Percentiles rank a stretch among this genome's conserved stretches.
Conservation (phyloP, 2,113 vertebrate species). For the Myotis davidii region DNA sequence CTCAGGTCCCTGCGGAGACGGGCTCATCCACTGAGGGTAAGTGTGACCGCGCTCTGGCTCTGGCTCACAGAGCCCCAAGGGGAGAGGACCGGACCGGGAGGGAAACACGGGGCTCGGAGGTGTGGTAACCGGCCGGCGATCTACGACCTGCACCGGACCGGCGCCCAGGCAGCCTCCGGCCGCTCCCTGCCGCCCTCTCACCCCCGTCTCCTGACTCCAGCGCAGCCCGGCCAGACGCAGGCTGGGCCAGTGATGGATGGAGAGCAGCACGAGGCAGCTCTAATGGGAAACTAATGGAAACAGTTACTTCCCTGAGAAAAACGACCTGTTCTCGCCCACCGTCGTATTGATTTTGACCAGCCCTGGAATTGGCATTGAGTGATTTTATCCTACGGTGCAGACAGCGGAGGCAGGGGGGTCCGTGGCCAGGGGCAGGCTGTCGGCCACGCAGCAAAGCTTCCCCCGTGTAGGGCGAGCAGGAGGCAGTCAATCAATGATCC, state of each 20-base stretch:
- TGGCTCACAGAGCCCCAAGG: background rate
- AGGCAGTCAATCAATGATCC: no score
- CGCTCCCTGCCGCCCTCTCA: conserved; percentile 75
- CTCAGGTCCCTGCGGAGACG: no score
- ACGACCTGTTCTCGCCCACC: conserved; percentile 84
- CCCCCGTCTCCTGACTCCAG: conserved; percentile 80
- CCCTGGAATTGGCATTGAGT: conserved; percentile 85
- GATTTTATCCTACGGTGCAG: conserved; percentile 85
- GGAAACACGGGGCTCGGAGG: background rate
- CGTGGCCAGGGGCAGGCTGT: conserved; percentile 68
- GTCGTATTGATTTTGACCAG: conserved; percentile 86
- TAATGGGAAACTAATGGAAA: conserved; percentile 89
- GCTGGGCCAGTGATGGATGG: conserved; percentile 81
- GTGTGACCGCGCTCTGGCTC: background rate
- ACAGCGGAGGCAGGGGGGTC: conserved; percentile 57
- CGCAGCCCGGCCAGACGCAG: conserved; percentile 75
- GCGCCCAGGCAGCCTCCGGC: background rate
- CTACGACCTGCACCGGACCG: background rate
- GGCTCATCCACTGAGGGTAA: background rate
- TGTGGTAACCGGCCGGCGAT: background rate
- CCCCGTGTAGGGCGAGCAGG: background rate
- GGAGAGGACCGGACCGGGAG: background rate
- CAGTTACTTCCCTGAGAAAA: conserved; percentile 86
- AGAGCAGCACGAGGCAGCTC: conserved; percentile 78
- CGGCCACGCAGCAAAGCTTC: conserved; percentile 72